phyloP scores from a whole-genome alignment of 2,797 vertebrate species.

The Lithobates pipiens region DNA sequence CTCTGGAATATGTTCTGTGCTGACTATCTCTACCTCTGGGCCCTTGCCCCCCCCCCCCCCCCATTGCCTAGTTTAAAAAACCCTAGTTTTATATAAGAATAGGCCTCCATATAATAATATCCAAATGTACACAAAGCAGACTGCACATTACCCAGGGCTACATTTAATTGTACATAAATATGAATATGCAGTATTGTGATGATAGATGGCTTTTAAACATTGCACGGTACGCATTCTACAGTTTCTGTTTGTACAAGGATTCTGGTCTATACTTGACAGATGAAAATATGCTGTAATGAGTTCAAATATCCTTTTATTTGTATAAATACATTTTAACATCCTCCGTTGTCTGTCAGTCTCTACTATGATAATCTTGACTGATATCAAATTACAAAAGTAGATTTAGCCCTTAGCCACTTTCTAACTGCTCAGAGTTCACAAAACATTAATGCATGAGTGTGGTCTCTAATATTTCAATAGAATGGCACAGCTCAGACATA shows the following conservation, averaged over 20 bases:
- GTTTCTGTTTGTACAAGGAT: conserved; percentile 25
- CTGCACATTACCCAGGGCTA: conserved; percentile 17
- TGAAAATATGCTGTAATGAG: conserved; percentile 37
- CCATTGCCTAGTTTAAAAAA: no score
- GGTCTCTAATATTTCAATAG: conserved; percentile 36
- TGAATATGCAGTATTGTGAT: conserved; percentile 33
- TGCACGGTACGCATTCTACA: conserved; percentile 16
- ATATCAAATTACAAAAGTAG: conserved; percentile 43
- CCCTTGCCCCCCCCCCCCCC: no score
- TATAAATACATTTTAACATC: conserved; percentile 26
- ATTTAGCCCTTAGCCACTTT: conserved; percentile 21
- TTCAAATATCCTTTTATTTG: conserved; percentile 13
- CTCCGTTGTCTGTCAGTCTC: background rate
- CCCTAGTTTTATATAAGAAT: no score
- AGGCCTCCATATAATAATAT: background rate
- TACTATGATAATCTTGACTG: conserved; percentile 16
- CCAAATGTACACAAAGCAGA: background rate
- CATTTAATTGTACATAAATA: conserved; percentile 20
- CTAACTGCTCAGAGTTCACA: conserved; percentile 30
- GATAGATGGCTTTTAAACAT: conserved; percentile 32
- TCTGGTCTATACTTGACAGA: conserved; percentile 33
- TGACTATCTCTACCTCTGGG: no score
- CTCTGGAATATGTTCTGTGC: no score
- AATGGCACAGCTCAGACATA: conserved; percentile 21
- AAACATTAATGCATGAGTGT: conserved; percentile 24